These are phyloP conservation scores for Mobula hypostoma DNA, from an alignment of 2,113 vertebrate genomes.

Conservation along the genomic window DNA sequence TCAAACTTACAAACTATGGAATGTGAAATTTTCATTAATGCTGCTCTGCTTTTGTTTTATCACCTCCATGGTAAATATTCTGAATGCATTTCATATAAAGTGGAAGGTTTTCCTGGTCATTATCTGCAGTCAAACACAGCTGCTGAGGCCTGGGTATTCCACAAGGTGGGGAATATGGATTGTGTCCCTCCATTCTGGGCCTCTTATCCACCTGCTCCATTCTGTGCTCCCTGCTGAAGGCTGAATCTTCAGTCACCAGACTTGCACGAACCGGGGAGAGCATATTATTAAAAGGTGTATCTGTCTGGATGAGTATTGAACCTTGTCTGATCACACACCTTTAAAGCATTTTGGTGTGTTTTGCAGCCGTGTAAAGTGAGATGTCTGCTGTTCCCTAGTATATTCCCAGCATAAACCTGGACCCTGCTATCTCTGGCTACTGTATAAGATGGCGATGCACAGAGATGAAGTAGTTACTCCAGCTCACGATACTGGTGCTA, in stretches of 20 bases:
- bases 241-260: neutral
- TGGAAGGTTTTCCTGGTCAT: neutral
- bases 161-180: neutral
- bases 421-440: neutral
- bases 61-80: no score
- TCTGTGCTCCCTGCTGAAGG: neutral
- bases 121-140: neutral
- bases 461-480: neutral
- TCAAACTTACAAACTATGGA: neutral
- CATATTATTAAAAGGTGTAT: neutral
- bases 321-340: no score
- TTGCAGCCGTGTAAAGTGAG: neutral
- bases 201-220: neutral
- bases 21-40: neutral
- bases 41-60: neutral
- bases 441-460: neutral
- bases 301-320: neutral
- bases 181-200: neutral
- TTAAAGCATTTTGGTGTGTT: no score
- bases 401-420: neutral
- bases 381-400: neutral
- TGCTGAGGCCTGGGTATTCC: neutral
- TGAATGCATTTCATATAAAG: neutral
- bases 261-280: neutral
- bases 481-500: no score